Conservation (phyloP, 1,140 invertebrate genomes). For the Sesamia nonagrioides region DNA sequence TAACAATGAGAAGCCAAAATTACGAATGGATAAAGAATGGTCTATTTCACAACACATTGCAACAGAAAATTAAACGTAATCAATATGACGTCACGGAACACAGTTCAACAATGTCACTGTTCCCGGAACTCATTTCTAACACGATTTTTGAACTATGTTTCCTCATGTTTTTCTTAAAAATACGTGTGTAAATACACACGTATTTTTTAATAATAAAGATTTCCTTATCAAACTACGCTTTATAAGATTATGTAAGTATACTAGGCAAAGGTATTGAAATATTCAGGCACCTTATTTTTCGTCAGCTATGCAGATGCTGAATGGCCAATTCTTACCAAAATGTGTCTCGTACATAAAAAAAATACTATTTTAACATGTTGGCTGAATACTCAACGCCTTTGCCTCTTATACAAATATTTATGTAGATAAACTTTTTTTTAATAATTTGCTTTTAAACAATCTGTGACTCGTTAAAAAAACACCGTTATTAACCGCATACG, state of each 20-base stretch:
- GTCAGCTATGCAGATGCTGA: no score
- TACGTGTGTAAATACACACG: no score
- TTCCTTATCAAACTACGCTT: background rate
- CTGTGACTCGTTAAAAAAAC: conserved; percentile 23
- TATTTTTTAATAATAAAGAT: no score
- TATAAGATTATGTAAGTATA: background rate
- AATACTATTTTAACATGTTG: background rate
- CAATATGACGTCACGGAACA: conserved; percentile 11
- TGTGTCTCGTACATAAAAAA: no score
- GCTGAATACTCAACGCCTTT: background rate
- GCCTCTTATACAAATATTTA: background rate
- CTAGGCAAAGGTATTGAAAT: background rate
- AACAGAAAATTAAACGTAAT: conserved; percentile 23
- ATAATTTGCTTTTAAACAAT: background rate
- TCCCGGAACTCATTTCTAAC: background rate
- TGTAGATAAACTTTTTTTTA: background rate
- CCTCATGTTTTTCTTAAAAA: conserved; percentile 4
- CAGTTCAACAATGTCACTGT: conserved; percentile 10
- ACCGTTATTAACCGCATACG: conserved; percentile 30
- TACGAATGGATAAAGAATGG: background rate
- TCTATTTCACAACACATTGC: conserved; percentile 40
- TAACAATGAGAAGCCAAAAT: background rate
- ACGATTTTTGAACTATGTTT: background rate
- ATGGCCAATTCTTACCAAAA: no score
- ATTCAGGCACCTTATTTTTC: background rate